Evolutionary conservation across 2,888 invertebrate species (phyloP).

Genomic region (Stenurella melanura): DNA sequence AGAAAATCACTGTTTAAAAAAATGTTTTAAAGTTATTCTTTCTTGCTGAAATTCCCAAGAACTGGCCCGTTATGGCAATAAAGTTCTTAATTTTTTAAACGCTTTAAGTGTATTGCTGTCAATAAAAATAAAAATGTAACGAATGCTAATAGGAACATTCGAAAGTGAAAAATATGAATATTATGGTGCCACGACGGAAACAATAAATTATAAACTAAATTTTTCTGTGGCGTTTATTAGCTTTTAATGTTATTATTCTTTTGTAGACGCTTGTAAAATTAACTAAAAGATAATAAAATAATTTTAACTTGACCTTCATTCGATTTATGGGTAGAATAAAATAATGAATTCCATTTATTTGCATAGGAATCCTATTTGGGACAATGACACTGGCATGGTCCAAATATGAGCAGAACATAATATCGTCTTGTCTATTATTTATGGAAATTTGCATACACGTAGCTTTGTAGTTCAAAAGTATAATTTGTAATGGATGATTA

Average conservation of each 20-base stretch:
- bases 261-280: conserved; percentile 29
- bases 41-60: too few species aligned
- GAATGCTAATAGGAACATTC: not conserved
- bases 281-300: conserved; percentile 18
- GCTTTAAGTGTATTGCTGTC: not conserved
- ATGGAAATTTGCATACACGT: not conserved
- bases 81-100: not conserved
- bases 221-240: conserved; percentile 18
- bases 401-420: not conserved
- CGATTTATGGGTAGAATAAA: not conserved
- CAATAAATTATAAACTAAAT: conserved; percentile 30
- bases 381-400: not conserved
- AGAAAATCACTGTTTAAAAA: too few species aligned
- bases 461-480: too few species aligned
- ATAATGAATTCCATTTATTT: conserved; percentile 15
- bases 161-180: conserved; percentile 11
- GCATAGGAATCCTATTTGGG: not conserved
- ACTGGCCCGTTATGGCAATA: too few species aligned
- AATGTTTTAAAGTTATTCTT: too few species aligned
- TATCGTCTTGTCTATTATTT: not conserved
- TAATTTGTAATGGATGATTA: not conserved
- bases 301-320: conserved; percentile 24
- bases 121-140: not conserved
- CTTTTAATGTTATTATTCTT: conserved; percentile 31
- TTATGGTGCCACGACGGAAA: conserved; percentile 19